These are phyloP conservation scores for Standfussiana lucernea DNA, from an alignment of 2,888 invertebrate genomes.

Conservation along the genomic window DNA sequence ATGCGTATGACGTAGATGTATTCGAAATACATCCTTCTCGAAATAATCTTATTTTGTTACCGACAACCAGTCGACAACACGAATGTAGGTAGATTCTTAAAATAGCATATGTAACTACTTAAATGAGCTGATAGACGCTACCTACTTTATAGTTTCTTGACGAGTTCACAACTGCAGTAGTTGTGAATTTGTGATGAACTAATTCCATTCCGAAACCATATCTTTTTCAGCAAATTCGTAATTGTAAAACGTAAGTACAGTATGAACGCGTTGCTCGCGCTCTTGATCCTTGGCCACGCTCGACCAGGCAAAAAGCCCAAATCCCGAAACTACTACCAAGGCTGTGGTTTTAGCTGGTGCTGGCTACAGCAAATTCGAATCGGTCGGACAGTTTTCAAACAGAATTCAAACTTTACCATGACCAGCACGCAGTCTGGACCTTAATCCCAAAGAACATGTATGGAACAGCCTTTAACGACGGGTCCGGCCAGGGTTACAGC, in stretches of 20 bases:
- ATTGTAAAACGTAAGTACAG: too few relatives aligned
- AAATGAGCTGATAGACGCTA: neutral
- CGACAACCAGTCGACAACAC: neutral
- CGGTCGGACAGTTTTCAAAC: too few relatives aligned
- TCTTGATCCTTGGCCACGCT: too few relatives aligned
- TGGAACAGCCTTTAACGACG: neutral
- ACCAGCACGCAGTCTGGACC: neutral
- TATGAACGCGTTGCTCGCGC: too few relatives aligned
- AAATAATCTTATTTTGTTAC: neutral
- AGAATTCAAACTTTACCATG: neutral
- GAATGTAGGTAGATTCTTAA: neutral
- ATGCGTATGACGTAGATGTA: conserved; percentile 9
- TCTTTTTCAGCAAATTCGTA: neutral
- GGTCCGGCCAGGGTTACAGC: neutral
- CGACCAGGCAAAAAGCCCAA: too few relatives aligned
- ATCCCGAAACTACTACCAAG: too few relatives aligned
- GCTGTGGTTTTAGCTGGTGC: too few relatives aligned
- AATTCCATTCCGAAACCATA: neutral
- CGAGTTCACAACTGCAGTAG: neutral
- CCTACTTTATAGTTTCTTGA: too few relatives aligned
- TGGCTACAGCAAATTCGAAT: too few relatives aligned
- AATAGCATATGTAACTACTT: neutral
- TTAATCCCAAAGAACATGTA: neutral
- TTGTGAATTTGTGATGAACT: neutral
- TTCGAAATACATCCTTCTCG: conserved; percentile 10